Percentiles rank a stretch among this genome's conserved stretches.
These are phyloP conservation scores for Pseudomyrmex cubaensis DNA, from an alignment of 1,140 invertebrate genomes.

Conservation along the genomic window DNA sequence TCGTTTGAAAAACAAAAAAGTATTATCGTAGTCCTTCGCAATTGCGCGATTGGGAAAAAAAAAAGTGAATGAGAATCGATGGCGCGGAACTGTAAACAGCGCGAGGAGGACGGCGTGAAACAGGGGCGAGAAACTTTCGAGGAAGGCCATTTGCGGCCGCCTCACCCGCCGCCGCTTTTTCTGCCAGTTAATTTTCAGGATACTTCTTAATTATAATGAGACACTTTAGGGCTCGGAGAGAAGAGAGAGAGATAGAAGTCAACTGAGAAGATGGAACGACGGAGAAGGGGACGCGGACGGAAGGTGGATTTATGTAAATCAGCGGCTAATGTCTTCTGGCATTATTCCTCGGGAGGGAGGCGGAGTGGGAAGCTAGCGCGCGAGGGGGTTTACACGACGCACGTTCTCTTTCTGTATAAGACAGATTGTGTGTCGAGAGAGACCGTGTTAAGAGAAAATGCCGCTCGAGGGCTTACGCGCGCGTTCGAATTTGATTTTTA, in stretches of 20 bases:
- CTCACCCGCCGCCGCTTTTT: slow-evolving; percentile 74
- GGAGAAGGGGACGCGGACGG: slow-evolving; percentile 9
- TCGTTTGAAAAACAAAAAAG: background rate
- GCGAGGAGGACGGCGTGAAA: background rate
- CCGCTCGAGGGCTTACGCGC: too few relatives aligned
- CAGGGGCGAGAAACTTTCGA: slow-evolving; percentile 61
- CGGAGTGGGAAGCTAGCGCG: slow-evolving; percentile 55
- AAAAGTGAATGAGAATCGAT: background rate
- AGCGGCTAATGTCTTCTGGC: slow-evolving; percentile 84
- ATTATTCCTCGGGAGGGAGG: slow-evolving; percentile 79
- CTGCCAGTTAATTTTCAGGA: slow-evolving; percentile 83
- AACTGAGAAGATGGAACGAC: slow-evolving; percentile 26
- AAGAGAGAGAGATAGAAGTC: slow-evolving; percentile 41
- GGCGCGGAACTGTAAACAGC: background rate
- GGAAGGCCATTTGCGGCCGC: slow-evolving; percentile 69
- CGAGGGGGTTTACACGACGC: slow-evolving; percentile 24
- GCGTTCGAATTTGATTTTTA: too few relatives aligned
- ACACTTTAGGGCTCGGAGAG: slow-evolving; percentile 78
- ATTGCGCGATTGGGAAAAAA: too few relatives aligned
- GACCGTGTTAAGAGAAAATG: too few relatives aligned
- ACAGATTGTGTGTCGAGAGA: slow-evolving; percentile 6
- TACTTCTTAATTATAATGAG: slow-evolving; percentile 85
- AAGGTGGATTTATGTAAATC: slow-evolving; percentile 83
- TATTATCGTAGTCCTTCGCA: background rate
- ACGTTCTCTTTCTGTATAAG: slow-evolving; percentile 33